Evolutionary conservation across 2,888 invertebrate genomes (phyloP).

Genomic region (Molanna angustata): DNA sequence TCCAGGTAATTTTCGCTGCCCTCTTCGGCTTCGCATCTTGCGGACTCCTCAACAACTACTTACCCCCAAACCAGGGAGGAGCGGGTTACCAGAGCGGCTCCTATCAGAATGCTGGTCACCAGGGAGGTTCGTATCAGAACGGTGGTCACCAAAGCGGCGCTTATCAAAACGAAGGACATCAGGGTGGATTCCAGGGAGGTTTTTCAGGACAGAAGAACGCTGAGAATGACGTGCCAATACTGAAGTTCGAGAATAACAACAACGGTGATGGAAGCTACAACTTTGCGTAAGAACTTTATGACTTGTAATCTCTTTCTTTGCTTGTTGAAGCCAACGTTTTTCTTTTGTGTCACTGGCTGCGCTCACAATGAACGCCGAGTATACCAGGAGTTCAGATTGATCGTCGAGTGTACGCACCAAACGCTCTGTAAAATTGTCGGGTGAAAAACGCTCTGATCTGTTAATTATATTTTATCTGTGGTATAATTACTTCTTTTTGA

Average conservation of each 20-base stretch:
- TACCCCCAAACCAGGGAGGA: slow-evolving; percentile 16
- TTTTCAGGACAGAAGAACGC: slow-evolving; percentile 8
- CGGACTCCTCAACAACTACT: slow-evolving; percentile 23
- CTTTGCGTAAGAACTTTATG: slow-evolving; percentile 59
- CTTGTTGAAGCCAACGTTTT: no score
- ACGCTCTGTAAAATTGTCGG: no score
- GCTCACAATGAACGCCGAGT: no score
- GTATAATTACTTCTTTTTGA: no score
- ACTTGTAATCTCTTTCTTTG: no score
- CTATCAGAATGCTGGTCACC: slow-evolving; percentile 7
- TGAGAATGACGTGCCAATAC: slow-evolving; percentile 55
- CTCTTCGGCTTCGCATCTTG: slow-evolving; percentile 21
- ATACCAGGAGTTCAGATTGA: no score
- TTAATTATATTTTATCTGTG: no score
- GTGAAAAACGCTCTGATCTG: no score
- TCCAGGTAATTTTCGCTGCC: slow-evolving; percentile 10
- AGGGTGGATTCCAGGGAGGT: neutral
- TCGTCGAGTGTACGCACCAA: no score
- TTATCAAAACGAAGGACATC: neutral
- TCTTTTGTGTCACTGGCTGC: no score
- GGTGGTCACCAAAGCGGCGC: neutral
- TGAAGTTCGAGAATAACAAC: slow-evolving; percentile 58
- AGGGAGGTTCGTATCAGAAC: neutral
- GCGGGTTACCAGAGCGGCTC: slow-evolving; percentile 1
- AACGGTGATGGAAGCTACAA: slow-evolving; percentile 64